Evolutionary conservation across 2,797 vertebrate species (phyloP), one percentile per base, ranked within the genome.

Genomic region (Alosa sapidissima): DNA sequence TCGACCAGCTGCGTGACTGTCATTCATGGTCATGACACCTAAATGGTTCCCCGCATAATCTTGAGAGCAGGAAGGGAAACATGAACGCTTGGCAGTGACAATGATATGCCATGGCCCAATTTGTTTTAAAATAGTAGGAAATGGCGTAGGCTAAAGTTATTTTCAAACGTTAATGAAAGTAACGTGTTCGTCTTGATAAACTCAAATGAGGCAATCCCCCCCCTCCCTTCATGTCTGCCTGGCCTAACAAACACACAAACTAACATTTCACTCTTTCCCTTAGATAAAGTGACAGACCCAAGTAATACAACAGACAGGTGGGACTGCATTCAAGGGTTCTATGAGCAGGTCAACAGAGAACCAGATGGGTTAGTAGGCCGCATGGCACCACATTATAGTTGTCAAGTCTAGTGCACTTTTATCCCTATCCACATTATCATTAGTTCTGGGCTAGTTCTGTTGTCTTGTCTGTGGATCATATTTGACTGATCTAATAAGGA

Each of bases 211-310:
- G 68, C 41, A 33, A 68, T 68, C 62, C 33, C 24, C 9, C 16
- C 41, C 68, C 5, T 33, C 45, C 41, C 45, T 14, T 8, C 36
- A 6, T 78, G 5, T 78, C 41, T 47, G 36, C 21, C 28, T 45
- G 36, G 6, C 0, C 68, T 16, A 11, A 72, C 68, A 75, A 16
- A 78, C 41, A 36, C 36, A 8, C 41, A 78, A 41, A 78, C 65
- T 6, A 41, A 41, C 41, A 41, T 8, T 0, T 47, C 41, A 47
- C 4, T 21, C 16, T 45, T 47, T 28, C n/a, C 33, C 36, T 78
- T 52, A 98, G 97, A 97, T 87, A 94, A 95, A 90, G 97, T 96
- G 88, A 98, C 97, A 6, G 95, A 97, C 86, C 96, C 97, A 2
- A 93, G 93, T 19, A 87, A 93, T 86, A 14, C 89, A 0, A 94